Percentiles rank a stretch among this genome's conserved stretches.
Conservation (phyloP, 2,797 vertebrate species). For the Taeniopygia guttata region DNA sequence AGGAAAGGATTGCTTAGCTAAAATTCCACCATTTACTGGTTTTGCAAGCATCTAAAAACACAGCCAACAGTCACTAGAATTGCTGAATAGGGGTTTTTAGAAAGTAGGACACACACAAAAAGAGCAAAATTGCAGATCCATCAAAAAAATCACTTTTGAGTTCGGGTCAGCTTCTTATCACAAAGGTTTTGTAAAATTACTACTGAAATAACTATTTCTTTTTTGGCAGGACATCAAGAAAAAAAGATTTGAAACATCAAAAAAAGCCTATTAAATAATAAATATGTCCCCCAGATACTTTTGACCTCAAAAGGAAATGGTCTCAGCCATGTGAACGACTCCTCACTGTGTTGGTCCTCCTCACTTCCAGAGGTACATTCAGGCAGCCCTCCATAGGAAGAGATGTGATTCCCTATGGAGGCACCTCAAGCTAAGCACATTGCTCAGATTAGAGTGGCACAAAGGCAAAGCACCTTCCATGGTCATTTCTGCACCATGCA, state of each 20-base stretch:
- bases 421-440: background rate
- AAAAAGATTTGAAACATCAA: background rate
- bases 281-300: background rate
- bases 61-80: background rate
- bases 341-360: background rate
- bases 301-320: background rate
- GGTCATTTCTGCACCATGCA: background rate
- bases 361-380: background rate
- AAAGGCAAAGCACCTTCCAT: background rate
- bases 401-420: rapidly evolving
- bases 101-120: background rate
- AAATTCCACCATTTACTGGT: background rate
- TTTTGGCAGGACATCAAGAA: background rate
- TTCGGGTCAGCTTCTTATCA: background rate
- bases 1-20: background rate
- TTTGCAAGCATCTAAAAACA: background rate
- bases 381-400: rapidly evolving
- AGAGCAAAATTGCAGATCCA: background rate
- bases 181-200: background rate
- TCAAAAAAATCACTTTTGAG: background rate
- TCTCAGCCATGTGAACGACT: background rate
- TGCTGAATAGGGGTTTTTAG: background rate
- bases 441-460: background rate
- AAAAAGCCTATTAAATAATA: background rate
- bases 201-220: background rate